Base-by-base conservation (phyloP, 1,140 invertebrate species). In the Heliconius melpomene region DNA sequence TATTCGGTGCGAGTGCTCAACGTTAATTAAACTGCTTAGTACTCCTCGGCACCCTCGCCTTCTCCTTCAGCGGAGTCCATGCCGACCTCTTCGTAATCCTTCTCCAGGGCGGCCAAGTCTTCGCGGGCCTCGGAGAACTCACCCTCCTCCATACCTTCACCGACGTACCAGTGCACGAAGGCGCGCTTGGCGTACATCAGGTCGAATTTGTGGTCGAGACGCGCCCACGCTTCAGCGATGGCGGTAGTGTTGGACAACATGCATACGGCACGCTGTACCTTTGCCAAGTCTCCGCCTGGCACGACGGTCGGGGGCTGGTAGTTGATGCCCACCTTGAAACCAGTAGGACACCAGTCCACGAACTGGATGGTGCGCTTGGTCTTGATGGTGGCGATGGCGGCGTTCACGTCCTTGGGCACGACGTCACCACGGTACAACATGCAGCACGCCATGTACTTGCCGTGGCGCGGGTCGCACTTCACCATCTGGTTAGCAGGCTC, bases 401-500 rank as follows among this genome's bases (percentile, higher is more conserved):
- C 96, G 89, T 66, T 66, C 1, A 66, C 60, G 26, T 66, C 60
- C 13, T 66, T 66, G 26, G 60, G 60, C 60, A 66, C 96, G 57
- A 97, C 96, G 90, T 97, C 97, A 82, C 97, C 97, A 83, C 96
- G 95, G 94, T 97, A 97, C 89, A 97, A 91, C 95, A 97, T 96
- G 95, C 97, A 96, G 95, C 97, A 98, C 29, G 97, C 97, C 98
- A 98, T 98, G 95, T 98, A 98, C 90, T 98, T 98, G 82, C 98
- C 98, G 91, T 97, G 97, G 85, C 97, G 96, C 13, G 98, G 98
- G 91, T 98, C 97, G 92, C 98, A 98, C 93, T 98, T 98, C n/a
- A 98, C 97, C 98, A 98, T 98, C 95, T 98, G 98, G 95, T 98
- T 98, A 86, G 96, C 96, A 54, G 97, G 97, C 92, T 98, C 97